Conservation (phyloP, 2,113 vertebrate genomes). For the Ciconia maguari region DNA sequence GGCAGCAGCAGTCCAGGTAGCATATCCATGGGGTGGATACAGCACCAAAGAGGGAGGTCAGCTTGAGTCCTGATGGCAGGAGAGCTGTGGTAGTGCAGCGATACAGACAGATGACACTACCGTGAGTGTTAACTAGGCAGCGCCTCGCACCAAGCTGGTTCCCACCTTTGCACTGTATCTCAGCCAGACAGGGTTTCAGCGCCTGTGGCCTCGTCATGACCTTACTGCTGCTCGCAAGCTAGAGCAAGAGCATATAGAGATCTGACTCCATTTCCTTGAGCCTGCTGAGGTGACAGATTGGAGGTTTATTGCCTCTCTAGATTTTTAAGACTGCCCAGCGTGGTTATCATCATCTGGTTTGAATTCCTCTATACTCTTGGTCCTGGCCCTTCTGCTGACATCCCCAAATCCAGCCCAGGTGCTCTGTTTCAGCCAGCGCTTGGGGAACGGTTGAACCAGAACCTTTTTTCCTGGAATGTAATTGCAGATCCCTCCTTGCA, state of each 20-base stretch:
- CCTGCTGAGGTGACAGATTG: background rate
- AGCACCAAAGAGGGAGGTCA: background rate
- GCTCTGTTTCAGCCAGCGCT: background rate
- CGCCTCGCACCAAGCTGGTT: background rate
- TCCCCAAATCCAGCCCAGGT: background rate
- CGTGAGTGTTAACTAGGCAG: background rate
- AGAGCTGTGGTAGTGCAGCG: fast-evolving
- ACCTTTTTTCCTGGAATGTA: background rate
- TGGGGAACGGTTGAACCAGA: background rate
- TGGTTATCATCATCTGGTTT: background rate
- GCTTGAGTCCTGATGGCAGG: background rate
- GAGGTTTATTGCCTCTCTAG: background rate
- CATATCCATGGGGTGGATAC: too few species aligned
- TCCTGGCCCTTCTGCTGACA: background rate
- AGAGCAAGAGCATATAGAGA: background rate
- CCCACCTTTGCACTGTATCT: background rate
- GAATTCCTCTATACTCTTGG: background rate
- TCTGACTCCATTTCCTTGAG: background rate
- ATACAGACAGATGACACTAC: too few species aligned
- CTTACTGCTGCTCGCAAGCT: background rate
- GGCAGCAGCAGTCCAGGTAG: background rate
- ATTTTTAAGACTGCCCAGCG: background rate
- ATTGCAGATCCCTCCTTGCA: background rate
- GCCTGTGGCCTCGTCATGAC: background rate
- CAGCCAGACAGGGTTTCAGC: background rate